Base-by-base conservation (phyloP, 2,888 invertebrate genomes). In the Tenthredo scrophulariae region DNA sequence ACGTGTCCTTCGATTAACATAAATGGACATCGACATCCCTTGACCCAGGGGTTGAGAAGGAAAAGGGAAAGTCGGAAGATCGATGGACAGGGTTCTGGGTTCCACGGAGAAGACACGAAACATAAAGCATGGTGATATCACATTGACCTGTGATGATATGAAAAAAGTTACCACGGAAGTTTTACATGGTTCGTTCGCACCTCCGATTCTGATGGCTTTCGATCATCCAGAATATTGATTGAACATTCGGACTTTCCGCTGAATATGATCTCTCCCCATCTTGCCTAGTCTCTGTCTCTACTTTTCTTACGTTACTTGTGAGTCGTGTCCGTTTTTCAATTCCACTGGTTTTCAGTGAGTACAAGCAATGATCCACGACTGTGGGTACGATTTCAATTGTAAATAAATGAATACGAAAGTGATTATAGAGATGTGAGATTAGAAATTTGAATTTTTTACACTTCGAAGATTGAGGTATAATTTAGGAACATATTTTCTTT, bases 221-320 rank as follows among this genome's bases (percentile, higher is more conserved):
- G 29, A 77, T 77, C 54, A 77, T 75, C 29, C 54, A 33, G 72
- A 10, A 40, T 43, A 29, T 50, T 77, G 50, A 77, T 54, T 18
- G 77, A 75, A 22, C 22, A 46, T 22, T 75, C n/a, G 2, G 77
- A 13, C 50, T 77, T 40, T n/a, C 33, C 5, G 54, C 6, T 18
- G 54, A 29, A 77, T 18, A 54, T 29, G 29, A 77, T 1, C n/a
- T 77, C 13, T 54, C 1, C 7, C 9, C 46, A 18, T 6, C 29
- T 4, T 33, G 15, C 29, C 50, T 54, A 9, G 26, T 54, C n/a
- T 54, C 18, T 15, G 26, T 67, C 33, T 67, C 22, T n/a, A 37
- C 40, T 10, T n/a, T 40, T 40, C n/a, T 10, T 72, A 7, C 54
- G n/a, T 72, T 37, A n/a, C n/a, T 72, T n/a, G 3, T n/a, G 54